Base-by-base conservation (phyloP, 2,113 vertebrate genomes). In the Daubentonia madagascariensis region DNA sequence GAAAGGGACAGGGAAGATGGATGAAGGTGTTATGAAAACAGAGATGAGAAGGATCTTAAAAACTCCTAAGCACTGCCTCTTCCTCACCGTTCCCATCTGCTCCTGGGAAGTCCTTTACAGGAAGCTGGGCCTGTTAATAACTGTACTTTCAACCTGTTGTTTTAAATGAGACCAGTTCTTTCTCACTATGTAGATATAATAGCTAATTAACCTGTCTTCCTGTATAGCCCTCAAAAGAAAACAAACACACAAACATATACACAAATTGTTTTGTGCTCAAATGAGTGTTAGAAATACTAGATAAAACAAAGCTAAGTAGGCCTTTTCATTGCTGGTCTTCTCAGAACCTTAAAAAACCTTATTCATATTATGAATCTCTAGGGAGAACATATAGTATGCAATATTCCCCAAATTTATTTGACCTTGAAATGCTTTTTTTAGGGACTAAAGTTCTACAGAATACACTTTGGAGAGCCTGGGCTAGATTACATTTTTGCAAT, bases 1-100 rank as follows among this genome's bases (percentile, higher is more conserved):
- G 81, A 14, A 91, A 87, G 59, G 70, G 89, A 35, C 76, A 84
- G 23, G 45, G 14, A 96, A 96, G 94, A 96, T 95, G 59, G 61
- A 97, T 97, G 91, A 79, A 84, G 35, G 85, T 95, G 75, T 96
- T 92, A 81, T 10, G 35, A 90, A 95, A 94, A 80, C 43, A 40
- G 23, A 88, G 54, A 96, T 40, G 90, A 80, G 61, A 85, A 95
- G 59, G 40, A 63, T 85, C 59, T 95, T 59, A 75, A 18, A 85
- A 81, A 87, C 30, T 70, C 45, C 28, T 22, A 85, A 23, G 40
- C 1, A 79, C 45, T n/a, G 14, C 9, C 50, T 93, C 78, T 94
- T 80, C 43, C 20, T 89, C 57, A 63, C 40, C 76, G 12, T 86
- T 91, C 23, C 68, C 76, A 50, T 67, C 68, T 93, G 86, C 72